Evolutionary conservation across 2,113 vertebrate species (phyloP).

Genomic region (Uria lomvia): DNA sequence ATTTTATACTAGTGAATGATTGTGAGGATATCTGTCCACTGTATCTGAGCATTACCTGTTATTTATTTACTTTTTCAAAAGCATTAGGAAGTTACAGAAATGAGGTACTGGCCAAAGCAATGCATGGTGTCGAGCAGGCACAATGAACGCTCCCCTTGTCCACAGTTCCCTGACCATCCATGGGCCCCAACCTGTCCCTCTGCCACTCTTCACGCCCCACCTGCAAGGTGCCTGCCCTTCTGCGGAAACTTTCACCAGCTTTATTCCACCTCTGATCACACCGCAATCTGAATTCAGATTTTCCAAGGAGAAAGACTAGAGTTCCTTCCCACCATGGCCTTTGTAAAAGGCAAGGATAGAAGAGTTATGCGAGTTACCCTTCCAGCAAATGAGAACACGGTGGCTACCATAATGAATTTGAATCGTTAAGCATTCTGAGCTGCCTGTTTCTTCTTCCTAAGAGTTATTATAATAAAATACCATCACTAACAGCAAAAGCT

Average conservation of each 20-base stretch:
- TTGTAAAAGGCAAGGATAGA: not conserved
- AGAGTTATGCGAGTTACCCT: not conserved
- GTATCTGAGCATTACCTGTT: not conserved
- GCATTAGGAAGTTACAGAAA: not conserved
- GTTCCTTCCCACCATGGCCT: not conserved
- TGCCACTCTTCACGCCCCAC: not conserved
- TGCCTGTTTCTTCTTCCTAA: not conserved
- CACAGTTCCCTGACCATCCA: not conserved
- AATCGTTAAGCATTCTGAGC: not conserved
- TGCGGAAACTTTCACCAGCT: not conserved
- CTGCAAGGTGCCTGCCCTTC: not conserved
- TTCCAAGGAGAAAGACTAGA: not conserved
- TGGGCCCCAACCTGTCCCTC: not conserved
- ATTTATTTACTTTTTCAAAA: not conserved
- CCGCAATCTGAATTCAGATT: not conserved
- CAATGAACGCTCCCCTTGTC: accelerated
- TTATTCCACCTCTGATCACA: not conserved
- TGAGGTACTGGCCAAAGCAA: not conserved
- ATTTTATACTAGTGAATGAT: not conserved
- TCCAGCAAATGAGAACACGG: not conserved
- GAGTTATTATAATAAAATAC: constrained; percentile 62
- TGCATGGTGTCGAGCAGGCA: accelerated
- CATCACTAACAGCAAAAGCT: constrained; percentile 54
- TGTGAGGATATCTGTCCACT: not conserved
- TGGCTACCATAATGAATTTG: not conserved